Evolutionary conservation across 2,888 invertebrate genomes (phyloP), one percentile per base, ranked within the genome.

Genomic region (Lymantria dispar): DNA sequence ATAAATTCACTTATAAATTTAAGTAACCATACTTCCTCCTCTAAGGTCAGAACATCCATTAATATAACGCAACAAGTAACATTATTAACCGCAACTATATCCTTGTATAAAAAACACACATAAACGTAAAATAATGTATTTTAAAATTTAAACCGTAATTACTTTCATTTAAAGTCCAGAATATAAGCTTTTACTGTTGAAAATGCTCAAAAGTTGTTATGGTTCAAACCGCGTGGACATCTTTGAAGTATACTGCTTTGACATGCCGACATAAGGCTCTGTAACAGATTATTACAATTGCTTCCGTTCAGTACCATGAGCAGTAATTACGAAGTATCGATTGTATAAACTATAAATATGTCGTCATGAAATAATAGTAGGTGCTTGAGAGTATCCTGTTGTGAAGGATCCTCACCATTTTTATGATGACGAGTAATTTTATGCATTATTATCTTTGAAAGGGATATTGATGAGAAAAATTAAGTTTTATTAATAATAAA

Each of bases 161-260:
- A 33, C 33, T 33, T 33, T 33, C 3, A 33, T 10, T 10, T 33
- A 33, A 33, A 33, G 33, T 33, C 33, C 5, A 33, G 5, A 7
- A 33, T 33, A 33, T 1, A 33, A 10, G 10, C 8, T 10, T 8
- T 33, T 33, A 33, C 10, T 1, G 33, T 10, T 33, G 1, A 10
- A 33, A 33, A 33, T 33, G 22, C 5, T 22, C 22, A 22, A 22
- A 22, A 22, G 22, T 41, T 14, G 13, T 41, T 22, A 12, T 9
- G 39, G 9, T 41, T 15, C 9, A 14, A 41, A 41, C 15, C 15
- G 13, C 31, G 39, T 45, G 45, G 43, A 40, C 56, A 44, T 38
- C 54, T 60, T 51, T 61, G 52, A 61, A 47, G 51, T 58, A 33
- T 31, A 9, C 30, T 43, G 29, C 45, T 63, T 66, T 64, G 67